phyloP scores from a whole-genome alignment of 1,140 invertebrate species.

The Lepidurus apus region DNA sequence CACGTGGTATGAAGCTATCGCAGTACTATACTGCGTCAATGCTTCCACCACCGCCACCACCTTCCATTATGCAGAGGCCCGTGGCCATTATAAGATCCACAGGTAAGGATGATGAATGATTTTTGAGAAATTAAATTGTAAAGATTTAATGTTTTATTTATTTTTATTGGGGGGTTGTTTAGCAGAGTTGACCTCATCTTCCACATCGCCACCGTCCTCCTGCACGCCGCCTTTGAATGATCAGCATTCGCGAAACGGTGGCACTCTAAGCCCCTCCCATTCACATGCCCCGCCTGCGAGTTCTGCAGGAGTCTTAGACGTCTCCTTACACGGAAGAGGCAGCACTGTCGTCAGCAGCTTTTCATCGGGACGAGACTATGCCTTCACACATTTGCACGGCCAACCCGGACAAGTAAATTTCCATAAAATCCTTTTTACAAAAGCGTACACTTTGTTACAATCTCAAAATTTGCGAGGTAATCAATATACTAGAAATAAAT shows the following conservation, averaged over 20 bases:
- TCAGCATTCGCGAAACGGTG: conserved; percentile 43
- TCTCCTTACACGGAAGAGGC: conserved; percentile 41
- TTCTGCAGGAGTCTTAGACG: conserved; percentile 37
- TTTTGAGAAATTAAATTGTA: background rate
- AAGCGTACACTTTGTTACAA: conserved; percentile 12
- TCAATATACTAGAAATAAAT: no score
- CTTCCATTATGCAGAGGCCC: conserved; percentile 84
- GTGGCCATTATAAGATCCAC: conserved; percentile 90
- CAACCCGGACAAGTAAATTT: conserved; percentile 75
- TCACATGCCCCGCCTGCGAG: conserved; percentile 42
- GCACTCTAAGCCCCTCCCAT: conserved; percentile 35
- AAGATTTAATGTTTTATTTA: background rate
- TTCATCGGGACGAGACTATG: conserved; percentile 62
- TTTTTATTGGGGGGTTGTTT: conserved; percentile 24
- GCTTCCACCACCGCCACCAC: conserved; percentile 89
- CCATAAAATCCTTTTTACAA: conserved; percentile 33
- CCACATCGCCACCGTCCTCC: conserved; percentile 31
- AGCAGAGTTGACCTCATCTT: conserved; percentile 30
- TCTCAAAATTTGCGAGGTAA: no score
- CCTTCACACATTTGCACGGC: conserved; percentile 83
- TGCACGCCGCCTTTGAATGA: conserved; percentile 25
- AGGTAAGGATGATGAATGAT: conserved; percentile 45
- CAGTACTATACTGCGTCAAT: conserved; percentile 84
- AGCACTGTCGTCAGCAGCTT: conserved; percentile 52
- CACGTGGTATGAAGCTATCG: conserved; percentile 55